Conservation (phyloP, 2,113 vertebrate genomes). For the Anoplopoma fimbria region DNA sequence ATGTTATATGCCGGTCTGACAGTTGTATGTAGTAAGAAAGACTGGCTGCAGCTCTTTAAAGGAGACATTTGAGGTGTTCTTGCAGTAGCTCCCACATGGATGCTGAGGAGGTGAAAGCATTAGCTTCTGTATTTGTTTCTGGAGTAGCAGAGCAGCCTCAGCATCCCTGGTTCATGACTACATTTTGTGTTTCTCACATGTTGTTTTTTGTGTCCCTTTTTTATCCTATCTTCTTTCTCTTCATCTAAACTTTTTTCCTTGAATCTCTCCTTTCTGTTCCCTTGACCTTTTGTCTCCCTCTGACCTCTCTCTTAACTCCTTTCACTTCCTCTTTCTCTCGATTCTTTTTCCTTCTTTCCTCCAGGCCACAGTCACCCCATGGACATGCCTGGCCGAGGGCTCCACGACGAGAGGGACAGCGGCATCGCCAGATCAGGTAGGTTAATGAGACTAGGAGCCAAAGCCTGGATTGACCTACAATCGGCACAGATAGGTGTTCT, state of each 20-base stretch:
- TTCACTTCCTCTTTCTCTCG: background rate
- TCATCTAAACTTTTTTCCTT: background rate
- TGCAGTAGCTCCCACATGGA: background rate
- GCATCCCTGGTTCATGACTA: background rate
- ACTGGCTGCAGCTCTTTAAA: background rate
- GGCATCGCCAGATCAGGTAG: constrained; percentile 98
- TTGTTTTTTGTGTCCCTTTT: background rate
- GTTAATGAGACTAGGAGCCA: constrained; percentile 58
- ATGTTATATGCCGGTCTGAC: background rate
- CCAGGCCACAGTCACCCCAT: constrained; percentile 98
- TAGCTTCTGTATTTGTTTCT: background rate
- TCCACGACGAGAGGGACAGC: constrained; percentile 94
- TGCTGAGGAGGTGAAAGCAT: background rate
- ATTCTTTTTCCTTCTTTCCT: constrained; percentile 20
- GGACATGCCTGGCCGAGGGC: constrained; percentile 97
- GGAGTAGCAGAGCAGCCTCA: constrained; percentile 1
- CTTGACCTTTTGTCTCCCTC: background rate
- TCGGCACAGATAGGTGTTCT: background rate
- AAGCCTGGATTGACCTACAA: constrained; percentile 67
- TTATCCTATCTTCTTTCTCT: background rate
- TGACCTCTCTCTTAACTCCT: background rate
- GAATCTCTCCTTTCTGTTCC: background rate
- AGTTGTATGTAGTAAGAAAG: background rate
- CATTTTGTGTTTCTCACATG: constrained; percentile 11
- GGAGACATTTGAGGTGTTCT: background rate